Evolutionary conservation across 1,140 invertebrate species (phyloP).

Genomic region (Bombus confusus): DNA sequence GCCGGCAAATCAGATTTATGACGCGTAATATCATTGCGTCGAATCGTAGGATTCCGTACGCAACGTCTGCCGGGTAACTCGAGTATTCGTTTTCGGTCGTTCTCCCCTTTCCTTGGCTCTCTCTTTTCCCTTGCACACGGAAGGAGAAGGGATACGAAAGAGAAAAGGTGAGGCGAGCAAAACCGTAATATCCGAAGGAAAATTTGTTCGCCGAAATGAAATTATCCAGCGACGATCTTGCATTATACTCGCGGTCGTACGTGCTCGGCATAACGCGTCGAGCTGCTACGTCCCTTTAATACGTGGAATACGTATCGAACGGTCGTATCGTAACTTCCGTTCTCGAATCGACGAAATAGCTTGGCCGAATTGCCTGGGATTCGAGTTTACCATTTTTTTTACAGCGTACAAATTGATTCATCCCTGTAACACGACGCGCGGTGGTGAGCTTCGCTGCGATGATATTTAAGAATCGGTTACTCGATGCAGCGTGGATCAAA

Average conservation of each 20-base stretch:
- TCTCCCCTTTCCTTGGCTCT: neutral
- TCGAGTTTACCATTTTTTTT: slow-evolving; percentile 13
- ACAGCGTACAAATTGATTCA: slow-evolving; percentile 7
- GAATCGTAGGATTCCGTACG: slow-evolving; percentile 47
- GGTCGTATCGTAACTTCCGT: slow-evolving; percentile 54
- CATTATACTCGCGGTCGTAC: slow-evolving; percentile 48
- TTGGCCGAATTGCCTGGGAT: neutral
- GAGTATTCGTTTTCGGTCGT: slow-evolving; percentile 21
- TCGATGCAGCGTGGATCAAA: neutral
- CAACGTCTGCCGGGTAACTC: neutral
- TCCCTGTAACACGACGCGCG: neutral
- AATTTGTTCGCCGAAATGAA: slow-evolving; percentile 64
- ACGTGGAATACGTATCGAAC: slow-evolving; percentile 64
- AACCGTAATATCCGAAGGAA: slow-evolving; percentile 29
- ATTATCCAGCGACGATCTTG: slow-evolving; percentile 53
- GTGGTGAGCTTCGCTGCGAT: neutral
- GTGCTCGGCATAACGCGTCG: slow-evolving; percentile 48
- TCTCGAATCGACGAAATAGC: neutral
- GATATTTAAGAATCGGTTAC: too few relatives aligned
- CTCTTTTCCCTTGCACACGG: neutral
- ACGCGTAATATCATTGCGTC: slow-evolving; percentile 61
- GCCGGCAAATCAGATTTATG: slow-evolving; percentile 51
- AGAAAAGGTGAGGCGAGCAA: neutral
- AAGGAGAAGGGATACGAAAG: neutral
- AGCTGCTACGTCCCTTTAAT: slow-evolving; percentile 44